phyloP scores from a whole-genome alignment of 2,797 vertebrate species.

The Podarcis lilfordi region DNA sequence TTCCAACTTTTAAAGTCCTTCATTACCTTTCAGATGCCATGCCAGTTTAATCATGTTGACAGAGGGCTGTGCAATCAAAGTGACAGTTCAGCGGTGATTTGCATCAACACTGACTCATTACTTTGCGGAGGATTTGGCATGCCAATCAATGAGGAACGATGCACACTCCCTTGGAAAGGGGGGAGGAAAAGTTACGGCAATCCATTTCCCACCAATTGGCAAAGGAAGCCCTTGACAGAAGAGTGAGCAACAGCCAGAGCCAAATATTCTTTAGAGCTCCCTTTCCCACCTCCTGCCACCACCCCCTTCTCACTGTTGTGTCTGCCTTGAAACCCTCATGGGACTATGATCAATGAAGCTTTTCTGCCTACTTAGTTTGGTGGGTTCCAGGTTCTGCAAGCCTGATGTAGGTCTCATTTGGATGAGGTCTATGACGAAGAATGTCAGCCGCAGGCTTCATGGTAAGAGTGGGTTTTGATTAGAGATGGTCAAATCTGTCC shows the following conservation, averaged over 20 bases:
- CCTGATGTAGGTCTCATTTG: not conserved
- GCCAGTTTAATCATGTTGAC: conserved; percentile 80
- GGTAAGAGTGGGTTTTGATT: not conserved
- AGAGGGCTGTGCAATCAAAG: conserved; percentile 82
- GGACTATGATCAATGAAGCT: conserved; percentile 65
- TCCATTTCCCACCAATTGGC: conserved; percentile 81
- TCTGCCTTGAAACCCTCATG: conserved; percentile 66
- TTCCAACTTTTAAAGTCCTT: conserved; percentile 71
- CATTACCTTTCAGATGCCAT: conserved; percentile 76
- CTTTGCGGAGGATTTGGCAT: conserved; percentile 82
- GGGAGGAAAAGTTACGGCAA: conserved; percentile 68
- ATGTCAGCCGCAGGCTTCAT: not conserved
- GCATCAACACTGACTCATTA: conserved; percentile 81
- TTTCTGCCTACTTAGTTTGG: conserved; percentile 31
- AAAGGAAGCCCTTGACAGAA: conserved; percentile 76
- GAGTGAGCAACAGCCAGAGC: conserved; percentile 73
- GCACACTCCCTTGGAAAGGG: conserved; percentile 73
- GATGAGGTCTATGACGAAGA: not conserved
- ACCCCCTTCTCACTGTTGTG: conserved; percentile 26
- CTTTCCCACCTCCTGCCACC: not conserved
- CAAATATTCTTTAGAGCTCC: conserved; percentile 73
- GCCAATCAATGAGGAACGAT: conserved; percentile 82
- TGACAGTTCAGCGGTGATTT: conserved; percentile 82
- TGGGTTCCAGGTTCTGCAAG: not conserved
- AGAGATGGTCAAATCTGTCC: not conserved